Percentiles rank a stretch among this genome's conserved stretches.
These are phyloP conservation scores for Drosophila mayri DNA, from an alignment of 1,140 invertebrate species.

Conservation along the genomic window DNA sequence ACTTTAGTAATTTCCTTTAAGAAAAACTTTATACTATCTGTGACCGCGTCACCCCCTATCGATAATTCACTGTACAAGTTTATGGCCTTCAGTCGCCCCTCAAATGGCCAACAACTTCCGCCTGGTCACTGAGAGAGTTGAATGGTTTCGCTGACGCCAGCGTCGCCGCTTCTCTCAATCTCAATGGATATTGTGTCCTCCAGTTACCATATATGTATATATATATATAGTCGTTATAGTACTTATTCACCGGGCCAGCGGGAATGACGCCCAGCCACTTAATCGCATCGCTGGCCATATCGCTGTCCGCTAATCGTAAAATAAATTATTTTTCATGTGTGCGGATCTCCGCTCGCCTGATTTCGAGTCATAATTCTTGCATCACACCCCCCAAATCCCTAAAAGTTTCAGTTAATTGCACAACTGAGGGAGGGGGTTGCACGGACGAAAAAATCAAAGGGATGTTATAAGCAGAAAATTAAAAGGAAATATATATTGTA, in stretches of 20 bases:
- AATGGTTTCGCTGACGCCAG: constrained; percentile 65
- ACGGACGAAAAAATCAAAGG: neutral
- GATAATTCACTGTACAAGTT: constrained; percentile 33
- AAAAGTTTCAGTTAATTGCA: constrained; percentile 75
- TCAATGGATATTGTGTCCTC: constrained; percentile 17
- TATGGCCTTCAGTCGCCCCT: constrained; percentile 25
- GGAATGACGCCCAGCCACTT: constrained; percentile 52
- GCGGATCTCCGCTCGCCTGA: constrained; percentile 58
- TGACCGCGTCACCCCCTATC: constrained; percentile 7
- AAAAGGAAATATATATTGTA: neutral
- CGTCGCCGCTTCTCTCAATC: constrained; percentile 44
- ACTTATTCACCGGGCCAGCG: constrained; percentile 36
- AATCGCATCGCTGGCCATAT: constrained; percentile 52
- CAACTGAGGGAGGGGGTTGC: constrained; percentile 23
- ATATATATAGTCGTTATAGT: neutral
- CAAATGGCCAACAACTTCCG: constrained; percentile 46
- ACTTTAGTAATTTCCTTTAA: neutral
- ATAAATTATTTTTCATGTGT: constrained; percentile 79
- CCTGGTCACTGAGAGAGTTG: neutral
- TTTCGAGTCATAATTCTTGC: constrained; percentile 74
- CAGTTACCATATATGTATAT: neutral
- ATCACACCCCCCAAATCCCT: constrained; percentile 18
- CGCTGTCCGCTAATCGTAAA: constrained; percentile 68
- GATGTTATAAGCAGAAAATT: too few species aligned
- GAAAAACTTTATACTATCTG: neutral